Base-by-base conservation (phyloP, 2,113 vertebrate species). In the Origma solitaria region DNA sequence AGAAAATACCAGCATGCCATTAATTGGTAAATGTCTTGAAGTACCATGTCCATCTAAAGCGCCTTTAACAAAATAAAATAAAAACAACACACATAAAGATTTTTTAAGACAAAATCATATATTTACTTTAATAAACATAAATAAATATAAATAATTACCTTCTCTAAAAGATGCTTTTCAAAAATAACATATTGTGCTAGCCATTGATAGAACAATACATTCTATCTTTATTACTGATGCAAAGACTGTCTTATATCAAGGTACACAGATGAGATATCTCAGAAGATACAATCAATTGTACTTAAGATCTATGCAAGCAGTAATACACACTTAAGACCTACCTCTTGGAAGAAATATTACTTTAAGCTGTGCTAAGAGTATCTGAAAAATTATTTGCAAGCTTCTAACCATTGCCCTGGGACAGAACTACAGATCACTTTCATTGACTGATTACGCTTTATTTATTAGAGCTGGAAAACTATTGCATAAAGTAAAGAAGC, bases 1-100 rank as follows among this genome's bases (percentile, higher is more conserved):
- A 75, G 45, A 88, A 90, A 83, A 82, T 37, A 72, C 4, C 23
- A 47, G 24, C 5, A 30, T 61, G 40, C 1, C 5, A 49, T 64
- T 35, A 47, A 23, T 15, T 42, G 6, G 6, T 54, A 37, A 54
- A 73, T n/a, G 2, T 62, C 56, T 77, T 80, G 10, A 81, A 77
- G 33, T 21, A 72, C 3, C 12, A 92, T 8, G 13, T 35, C 73
- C 6, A 56, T 61, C 45, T 76, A n/a, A 82, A 61, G 10, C 27
- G 33, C 13, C 11, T 65, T 51, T 23, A 73, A 61, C 1, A 85
- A 72, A 70, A 66, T 4, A 37, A 91, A 86, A 62, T 49, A 54
- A 56, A n/a, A 38, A 4, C 5, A 57, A 42, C 0, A 5, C 13
- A 6, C 11, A 53, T 28, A 45, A 62, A 42, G 2, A 15, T 25